A percentile compares a stretch with the other conserved stretches of the same genome.
These are phyloP conservation scores for Meliscaeva auricollis DNA, from an alignment of 2,888 invertebrate species.

Conservation along the genomic window DNA sequence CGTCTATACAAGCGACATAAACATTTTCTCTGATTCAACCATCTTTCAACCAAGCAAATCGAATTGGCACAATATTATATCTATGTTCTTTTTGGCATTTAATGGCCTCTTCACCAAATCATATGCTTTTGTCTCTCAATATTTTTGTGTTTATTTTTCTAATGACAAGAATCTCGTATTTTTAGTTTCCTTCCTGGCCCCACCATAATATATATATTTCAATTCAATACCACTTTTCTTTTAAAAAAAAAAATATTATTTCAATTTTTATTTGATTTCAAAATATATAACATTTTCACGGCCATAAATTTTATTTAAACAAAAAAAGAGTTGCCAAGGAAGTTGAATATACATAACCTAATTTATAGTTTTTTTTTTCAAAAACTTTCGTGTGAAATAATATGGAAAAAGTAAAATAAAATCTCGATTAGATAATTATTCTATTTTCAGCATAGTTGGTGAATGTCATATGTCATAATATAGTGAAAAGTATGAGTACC, in stretches of 20 bases:
- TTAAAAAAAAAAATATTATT: no score
- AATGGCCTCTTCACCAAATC: conserved; percentile 76
- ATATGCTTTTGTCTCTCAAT: conserved; percentile 71
- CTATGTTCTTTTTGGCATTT: conserved; percentile 63
- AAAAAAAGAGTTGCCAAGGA: no score
- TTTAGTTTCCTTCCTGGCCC: conserved; percentile 36
- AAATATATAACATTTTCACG: no score
- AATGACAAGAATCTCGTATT: conserved; percentile 7
- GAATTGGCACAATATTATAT: conserved; percentile 62
- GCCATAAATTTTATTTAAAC: no score
- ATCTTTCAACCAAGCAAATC: conserved; percentile 47
- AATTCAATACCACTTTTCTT: no score
- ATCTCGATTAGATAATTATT: conserved; percentile 30
- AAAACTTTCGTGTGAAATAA: background rate
- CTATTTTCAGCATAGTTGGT: conserved; percentile 76
- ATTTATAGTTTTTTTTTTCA: no score
- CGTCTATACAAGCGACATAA: background rate
- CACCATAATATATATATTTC: background rate
- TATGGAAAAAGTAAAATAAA: background rate
- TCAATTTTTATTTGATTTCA: no score
- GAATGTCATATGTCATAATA: conserved; percentile 78
- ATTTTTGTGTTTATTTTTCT: conserved; percentile 30
- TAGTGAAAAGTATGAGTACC: conserved; percentile 5
- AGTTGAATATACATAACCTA: no score
- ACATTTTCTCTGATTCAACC: conserved; percentile 54